Conservation (phyloP, 2,888 invertebrate species). For the Dolichomitus sp. region DNA sequence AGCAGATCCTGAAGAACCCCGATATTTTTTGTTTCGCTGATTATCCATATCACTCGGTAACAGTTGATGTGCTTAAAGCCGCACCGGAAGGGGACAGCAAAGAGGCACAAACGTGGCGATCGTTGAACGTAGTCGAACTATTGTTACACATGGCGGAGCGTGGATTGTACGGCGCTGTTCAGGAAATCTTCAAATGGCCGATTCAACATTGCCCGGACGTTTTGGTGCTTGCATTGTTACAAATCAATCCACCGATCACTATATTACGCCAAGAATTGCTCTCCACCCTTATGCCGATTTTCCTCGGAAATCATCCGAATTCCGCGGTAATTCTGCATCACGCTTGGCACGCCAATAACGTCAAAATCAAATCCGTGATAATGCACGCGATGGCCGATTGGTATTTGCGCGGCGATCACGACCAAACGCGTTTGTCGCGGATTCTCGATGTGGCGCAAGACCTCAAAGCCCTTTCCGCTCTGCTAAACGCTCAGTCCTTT, state of each 20-base stretch:
- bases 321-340: slow-evolving; percentile 98
- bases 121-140: slow-evolving; percentile 96
- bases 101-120: slow-evolving; percentile 97
- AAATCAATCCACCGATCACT: slow-evolving; percentile 94
- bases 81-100: slow-evolving; percentile 98
- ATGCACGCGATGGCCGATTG: slow-evolving; percentile 99
- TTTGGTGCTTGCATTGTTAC: slow-evolving; percentile 94
- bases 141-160: slow-evolving; percentile 95
- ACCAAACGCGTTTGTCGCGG: slow-evolving; percentile 96
- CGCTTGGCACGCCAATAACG: slow-evolving; percentile 96
- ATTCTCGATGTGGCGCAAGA: slow-evolving; percentile 99
- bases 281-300: slow-evolving; percentile 95
- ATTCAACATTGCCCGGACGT: slow-evolving; percentile 98
- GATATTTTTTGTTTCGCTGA: slow-evolving; percentile 98
- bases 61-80: slow-evolving; percentile 96
- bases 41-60: slow-evolving; percentile 94
- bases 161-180: slow-evolving; percentile 93
- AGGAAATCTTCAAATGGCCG: slow-evolving; percentile 97
- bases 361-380: slow-evolving; percentile 92
- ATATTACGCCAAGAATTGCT: slow-evolving; percentile 94
- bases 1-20: slow-evolving; percentile 95
- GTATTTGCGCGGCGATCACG: slow-evolving; percentile 97
- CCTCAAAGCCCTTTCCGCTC: slow-evolving; percentile 95
- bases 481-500: slow-evolving; percentile 96
- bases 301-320: slow-evolving; percentile 98